Base-by-base conservation (phyloP, 2,113 vertebrate species). In the Crotalus tigris region DNA sequence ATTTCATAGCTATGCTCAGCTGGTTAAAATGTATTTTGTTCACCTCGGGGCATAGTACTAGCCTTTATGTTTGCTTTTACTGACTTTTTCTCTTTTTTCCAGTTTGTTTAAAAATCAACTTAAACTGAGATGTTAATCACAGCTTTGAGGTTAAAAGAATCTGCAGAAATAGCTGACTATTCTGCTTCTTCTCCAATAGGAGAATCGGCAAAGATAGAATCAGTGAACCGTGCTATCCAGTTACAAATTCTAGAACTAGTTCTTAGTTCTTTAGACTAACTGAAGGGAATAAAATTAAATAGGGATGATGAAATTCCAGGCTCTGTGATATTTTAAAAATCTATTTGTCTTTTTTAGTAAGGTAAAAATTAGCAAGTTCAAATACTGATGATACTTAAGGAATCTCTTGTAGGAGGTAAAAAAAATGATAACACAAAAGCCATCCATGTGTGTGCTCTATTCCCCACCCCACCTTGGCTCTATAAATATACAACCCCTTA, bases 121-220 rank as follows among this genome's bases (percentile, higher is more conserved):
- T 97, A 96, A 96, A 96, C 94, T 51, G 93, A 95, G 95, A 96
- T 95, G 96, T 96, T 96, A 97, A 96, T 97, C 97, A 97, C 93
- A 94, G 95, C 94, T 96, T 87, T 95, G 92, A 96, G 88, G 88
- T 81, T 39, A 21, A 95, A 95, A 96, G 94, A 95, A 95, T 96
- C 93, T 96, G 86, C 94, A 96, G 94, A 81, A 95, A 90, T 90
- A 93, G 87, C 93, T 97, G 94, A 96, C 87, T 93, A 89, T 92
- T 93, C 91, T 88, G 90, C 58, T 53, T 93, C 93, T 95, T 88
- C 93, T 85, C 59, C 12, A 33, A 92, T 86, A 92, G 92, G 88
- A 95, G 29, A 39, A n/a, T 12, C 91, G 53, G 88, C 57, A 49
- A 2, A 88, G 49, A 15, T 49, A 93, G 53, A 91, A 91, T 54